These are phyloP conservation scores for Macropodus opercularis DNA, from an alignment of 2,797 vertebrate species.

Conservation along the genomic window DNA sequence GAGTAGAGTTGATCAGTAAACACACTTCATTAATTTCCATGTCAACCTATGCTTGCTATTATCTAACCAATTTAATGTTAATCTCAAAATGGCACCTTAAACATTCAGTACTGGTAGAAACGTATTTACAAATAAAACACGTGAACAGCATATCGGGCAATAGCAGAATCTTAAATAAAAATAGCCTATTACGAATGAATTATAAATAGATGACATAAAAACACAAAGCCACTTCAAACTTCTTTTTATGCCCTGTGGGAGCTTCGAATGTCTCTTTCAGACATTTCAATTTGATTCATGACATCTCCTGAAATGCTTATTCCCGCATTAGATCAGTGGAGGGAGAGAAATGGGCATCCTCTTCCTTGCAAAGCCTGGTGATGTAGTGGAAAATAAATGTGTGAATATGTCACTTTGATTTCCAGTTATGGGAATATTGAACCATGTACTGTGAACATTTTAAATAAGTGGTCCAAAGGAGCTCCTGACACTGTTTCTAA, in stretches of 20 bases:
- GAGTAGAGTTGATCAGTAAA: too few relatives aligned
- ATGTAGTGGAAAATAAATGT: constrained; percentile 47
- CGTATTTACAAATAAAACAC: background rate
- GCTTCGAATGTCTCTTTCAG: constrained; percentile 27
- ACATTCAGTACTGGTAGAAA: too few relatives aligned
- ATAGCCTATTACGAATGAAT: background rate
- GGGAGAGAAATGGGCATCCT: constrained; percentile 29
- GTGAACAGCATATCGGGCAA: background rate
- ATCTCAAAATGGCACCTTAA: too few relatives aligned
- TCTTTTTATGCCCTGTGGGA: constrained; percentile 12
- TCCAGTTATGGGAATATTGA: constrained; percentile 43
- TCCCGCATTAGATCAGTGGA: constrained; percentile 37
- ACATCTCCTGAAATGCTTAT: constrained; percentile 45
- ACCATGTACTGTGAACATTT: constrained; percentile 29
- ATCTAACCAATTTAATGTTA: too few relatives aligned
- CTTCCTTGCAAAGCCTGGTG: constrained; percentile 14
- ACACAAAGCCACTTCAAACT: constrained; percentile 10
- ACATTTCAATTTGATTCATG: constrained; percentile 45
- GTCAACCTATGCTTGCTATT: too few relatives aligned
- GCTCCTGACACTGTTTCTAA: constrained; percentile 29
- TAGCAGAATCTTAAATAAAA: constrained; percentile 1
- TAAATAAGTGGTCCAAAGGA: constrained; percentile 41
- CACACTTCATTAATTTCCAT: too few relatives aligned
- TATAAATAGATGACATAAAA: constrained; percentile 11
- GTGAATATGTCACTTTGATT: constrained; percentile 53